These are phyloP conservation scores for Nothocercus nigrocapillus DNA, from an alignment of 2,113 vertebrate species.

Conservation along the genomic window DNA sequence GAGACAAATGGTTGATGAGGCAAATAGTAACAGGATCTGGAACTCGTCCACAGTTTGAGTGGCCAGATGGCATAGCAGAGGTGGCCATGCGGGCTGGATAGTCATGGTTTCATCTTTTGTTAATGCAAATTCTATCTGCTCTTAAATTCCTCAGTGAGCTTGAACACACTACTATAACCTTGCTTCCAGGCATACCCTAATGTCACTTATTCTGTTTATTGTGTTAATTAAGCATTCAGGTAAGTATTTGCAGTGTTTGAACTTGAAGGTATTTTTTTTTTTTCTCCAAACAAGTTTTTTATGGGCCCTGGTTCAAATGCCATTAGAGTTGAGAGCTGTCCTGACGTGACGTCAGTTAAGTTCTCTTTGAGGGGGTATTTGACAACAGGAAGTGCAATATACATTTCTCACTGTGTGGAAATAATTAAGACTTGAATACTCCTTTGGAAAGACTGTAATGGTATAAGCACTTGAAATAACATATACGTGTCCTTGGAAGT, in stretches of 20 bases:
- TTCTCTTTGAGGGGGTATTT: background rate
- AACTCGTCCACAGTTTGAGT: background rate
- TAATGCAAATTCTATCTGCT: background rate
- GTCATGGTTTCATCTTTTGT: background rate
- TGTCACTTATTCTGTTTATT: background rate
- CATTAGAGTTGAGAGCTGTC: background rate
- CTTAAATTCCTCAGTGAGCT: background rate
- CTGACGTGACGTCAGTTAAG: background rate
- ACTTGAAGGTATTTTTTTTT: background rate
- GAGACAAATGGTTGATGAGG: background rate
- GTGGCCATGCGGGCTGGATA: background rate
- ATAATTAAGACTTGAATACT: background rate
- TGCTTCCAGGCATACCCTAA: background rate
- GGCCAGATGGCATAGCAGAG: background rate
- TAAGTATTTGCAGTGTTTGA: background rate
- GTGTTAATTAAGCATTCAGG: background rate
- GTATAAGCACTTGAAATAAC: background rate
- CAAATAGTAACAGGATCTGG: background rate
- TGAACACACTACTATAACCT: background rate
- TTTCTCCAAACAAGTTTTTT: background rate
- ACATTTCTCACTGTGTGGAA: background rate
- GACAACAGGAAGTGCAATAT: background rate
- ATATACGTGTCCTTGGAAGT: fast-evolving
- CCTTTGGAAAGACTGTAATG: background rate
- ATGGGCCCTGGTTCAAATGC: background rate